Conservation (phyloP, 2,113 vertebrate genomes). For the Numida meleagris region DNA sequence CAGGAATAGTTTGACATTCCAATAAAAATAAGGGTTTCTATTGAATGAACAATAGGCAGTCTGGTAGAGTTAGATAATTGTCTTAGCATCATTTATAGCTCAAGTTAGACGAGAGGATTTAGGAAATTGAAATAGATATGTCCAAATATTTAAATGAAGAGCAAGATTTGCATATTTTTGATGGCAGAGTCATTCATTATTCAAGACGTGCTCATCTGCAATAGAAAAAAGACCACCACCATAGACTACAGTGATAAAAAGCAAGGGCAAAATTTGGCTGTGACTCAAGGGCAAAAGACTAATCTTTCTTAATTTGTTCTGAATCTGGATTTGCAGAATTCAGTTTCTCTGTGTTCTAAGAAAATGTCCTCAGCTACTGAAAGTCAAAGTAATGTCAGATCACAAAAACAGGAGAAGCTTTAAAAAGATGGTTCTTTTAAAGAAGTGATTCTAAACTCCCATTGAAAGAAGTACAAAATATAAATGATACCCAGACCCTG, state of each 20-base stretch:
- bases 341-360: not conserved
- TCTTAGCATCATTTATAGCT: slow-evolving; percentile 42
- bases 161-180: slow-evolving; percentile 46
- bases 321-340: not conserved
- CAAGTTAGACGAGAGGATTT: slow-evolving; percentile 43
- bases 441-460: not conserved
- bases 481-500: not conserved
- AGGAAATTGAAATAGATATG: slow-evolving; percentile 43
- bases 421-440: not conserved
- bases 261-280: slow-evolving; percentile 15
- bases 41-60: not conserved
- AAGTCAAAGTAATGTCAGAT: not conserved
- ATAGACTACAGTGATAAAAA: slow-evolving; percentile 17
- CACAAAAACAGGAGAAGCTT: not conserved
- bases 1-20: slow-evolving; percentile 25
- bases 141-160: slow-evolving; percentile 50
- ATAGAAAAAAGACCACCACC: not conserved
- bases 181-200: slow-evolving; percentile 35
- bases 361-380: not conserved
- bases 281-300: slow-evolving; percentile 29
- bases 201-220: not conserved
- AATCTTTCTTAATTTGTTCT: slow-evolving; percentile 36
- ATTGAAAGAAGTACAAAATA: not conserved
- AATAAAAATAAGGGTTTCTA: slow-evolving; percentile 8
- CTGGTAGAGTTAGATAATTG: slow-evolving; percentile 39